Percentiles rank a stretch among this genome's conserved stretches.
Evolutionary conservation across 2,888 invertebrate species (phyloP).

Genomic region (Orthosia gothica): DNA sequence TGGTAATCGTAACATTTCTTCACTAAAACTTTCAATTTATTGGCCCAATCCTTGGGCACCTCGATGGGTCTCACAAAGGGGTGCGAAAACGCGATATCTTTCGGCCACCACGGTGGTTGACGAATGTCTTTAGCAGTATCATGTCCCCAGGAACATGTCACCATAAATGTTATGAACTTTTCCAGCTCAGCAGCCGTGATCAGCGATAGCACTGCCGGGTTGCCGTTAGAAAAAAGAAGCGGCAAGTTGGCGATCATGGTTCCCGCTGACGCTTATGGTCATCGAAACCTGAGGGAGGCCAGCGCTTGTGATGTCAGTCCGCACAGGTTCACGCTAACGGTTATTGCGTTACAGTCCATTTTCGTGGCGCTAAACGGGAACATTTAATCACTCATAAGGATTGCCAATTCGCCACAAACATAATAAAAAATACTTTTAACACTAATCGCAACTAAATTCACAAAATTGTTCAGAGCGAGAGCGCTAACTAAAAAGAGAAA

Average conservation of each 20-base stretch:
- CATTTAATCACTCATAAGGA: constrained; percentile 75
- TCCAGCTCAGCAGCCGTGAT: constrained; percentile 93
- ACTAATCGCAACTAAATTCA: constrained; percentile 75
- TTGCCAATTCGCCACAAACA: constrained; percentile 48
- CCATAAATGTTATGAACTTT: constrained; percentile 94
- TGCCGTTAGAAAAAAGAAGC: constrained; percentile 93
- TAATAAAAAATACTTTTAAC: constrained; percentile 36
- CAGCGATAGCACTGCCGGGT: constrained; percentile 93
- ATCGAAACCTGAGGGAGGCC: constrained; percentile 84
- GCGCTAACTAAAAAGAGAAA: constrained; percentile 84
- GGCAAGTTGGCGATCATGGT: constrained; percentile 94
- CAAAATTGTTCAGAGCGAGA: constrained; percentile 79
- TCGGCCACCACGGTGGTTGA: constrained; percentile 94
- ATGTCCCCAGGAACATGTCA: constrained; percentile 94
- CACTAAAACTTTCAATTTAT: constrained; percentile 92
- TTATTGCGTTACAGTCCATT: constrained; percentile 80
- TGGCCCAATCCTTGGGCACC: constrained; percentile 91
- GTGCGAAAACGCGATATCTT: constrained; percentile 92
- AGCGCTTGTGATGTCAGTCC: constrained; percentile 85
- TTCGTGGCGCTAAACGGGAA: constrained; percentile 63
- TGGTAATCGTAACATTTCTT: constrained; percentile 94
- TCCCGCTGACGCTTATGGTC: constrained; percentile 85
- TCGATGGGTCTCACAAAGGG: constrained; percentile 91
- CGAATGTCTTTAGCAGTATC: constrained; percentile 91
- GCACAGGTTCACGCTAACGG: constrained; percentile 81